Evolutionary conservation across 2,797 vertebrate species (phyloP).

Genomic region (Propithecus perrieri): DNA sequence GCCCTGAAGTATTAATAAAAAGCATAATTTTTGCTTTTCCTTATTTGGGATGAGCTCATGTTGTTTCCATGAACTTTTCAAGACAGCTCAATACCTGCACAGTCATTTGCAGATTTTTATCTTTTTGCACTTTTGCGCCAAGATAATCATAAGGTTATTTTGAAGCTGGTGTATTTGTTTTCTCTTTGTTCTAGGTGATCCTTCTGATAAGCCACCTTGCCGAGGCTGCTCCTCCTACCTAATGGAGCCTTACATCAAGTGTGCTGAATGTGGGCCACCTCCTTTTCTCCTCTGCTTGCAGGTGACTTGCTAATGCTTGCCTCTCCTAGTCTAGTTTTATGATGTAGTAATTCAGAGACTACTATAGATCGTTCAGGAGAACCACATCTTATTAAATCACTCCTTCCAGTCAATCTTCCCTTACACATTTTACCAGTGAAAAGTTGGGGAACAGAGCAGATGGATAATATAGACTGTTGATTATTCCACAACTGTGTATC

Average conservation of each 20-base stretch:
- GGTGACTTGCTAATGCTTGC: slow-evolving; percentile 83
- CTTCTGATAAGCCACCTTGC: slow-evolving; percentile 96
- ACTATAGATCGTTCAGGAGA: neutral
- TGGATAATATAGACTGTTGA: neutral
- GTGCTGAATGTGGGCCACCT: slow-evolving; percentile 96
- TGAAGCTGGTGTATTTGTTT: slow-evolving; percentile 18
- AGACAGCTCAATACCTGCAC: neutral
- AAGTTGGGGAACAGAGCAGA: slow-evolving; percentile 26
- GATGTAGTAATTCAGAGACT: slow-evolving; percentile 24
- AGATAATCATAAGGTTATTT: neutral
- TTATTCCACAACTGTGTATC: neutral
- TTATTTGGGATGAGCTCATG: neutral
- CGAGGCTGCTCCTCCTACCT: slow-evolving; percentile 96
- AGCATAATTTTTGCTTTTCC: neutral
- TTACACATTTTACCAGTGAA: neutral
- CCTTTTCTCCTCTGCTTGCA: slow-evolving; percentile 97
- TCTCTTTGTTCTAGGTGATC: slow-evolving; percentile 89
- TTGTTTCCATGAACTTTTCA: neutral
- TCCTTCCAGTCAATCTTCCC: neutral
- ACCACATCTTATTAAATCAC: neutral
- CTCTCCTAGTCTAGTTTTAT: slow-evolving; percentile 28
- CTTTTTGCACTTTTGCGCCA: neutral
- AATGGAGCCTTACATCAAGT: slow-evolving; percentile 97
- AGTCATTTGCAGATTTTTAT: slow-evolving; percentile 23
- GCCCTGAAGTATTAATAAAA: neutral